Evolutionary conservation across 2,888 invertebrate genomes (phyloP).

Genomic region (Electrophaes corylata): DNA sequence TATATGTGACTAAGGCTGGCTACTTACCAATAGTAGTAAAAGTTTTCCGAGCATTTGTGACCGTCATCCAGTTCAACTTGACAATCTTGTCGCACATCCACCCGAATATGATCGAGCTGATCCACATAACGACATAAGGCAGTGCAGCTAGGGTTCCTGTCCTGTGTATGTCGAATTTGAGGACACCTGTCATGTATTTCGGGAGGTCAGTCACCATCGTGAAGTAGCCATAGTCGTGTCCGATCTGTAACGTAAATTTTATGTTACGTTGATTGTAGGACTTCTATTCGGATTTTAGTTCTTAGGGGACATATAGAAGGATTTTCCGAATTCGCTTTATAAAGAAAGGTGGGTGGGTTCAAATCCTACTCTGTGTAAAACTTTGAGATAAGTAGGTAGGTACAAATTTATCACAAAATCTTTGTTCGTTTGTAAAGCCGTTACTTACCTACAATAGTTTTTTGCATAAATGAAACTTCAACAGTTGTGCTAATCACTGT

Average conservation of each 20-base stretch:
- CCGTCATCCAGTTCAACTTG: constrained; percentile 81
- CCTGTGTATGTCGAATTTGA: constrained; percentile 86
- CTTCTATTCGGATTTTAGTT: neutral
- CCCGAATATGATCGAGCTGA: constrained; percentile 86
- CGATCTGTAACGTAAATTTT: constrained; percentile 63
- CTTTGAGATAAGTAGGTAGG: too few relatives aligned
- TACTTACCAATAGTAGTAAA: constrained; percentile 87
- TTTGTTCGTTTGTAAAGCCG: too few relatives aligned
- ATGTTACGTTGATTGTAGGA: neutral
- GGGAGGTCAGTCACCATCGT: constrained; percentile 89
- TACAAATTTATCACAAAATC: too few relatives aligned
- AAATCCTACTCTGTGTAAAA: too few relatives aligned
- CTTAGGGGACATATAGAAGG: neutral
- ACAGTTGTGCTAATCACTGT: neutral
- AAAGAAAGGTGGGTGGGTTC: too few relatives aligned
- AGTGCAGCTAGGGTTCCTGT: constrained; percentile 86
- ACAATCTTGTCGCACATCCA: constrained; percentile 89
- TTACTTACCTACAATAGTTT: too few relatives aligned
- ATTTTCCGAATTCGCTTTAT: neutral
- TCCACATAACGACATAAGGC: constrained; percentile 88
- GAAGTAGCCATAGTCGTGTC: constrained; percentile 89
- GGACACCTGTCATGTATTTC: constrained; percentile 87
- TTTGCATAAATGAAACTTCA: neutral
- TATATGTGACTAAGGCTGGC: too few relatives aligned
- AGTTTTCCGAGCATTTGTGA: constrained; percentile 85